Conservation (phyloP, 2,888 invertebrate genomes). For the Drosophila tripunctata region DNA sequence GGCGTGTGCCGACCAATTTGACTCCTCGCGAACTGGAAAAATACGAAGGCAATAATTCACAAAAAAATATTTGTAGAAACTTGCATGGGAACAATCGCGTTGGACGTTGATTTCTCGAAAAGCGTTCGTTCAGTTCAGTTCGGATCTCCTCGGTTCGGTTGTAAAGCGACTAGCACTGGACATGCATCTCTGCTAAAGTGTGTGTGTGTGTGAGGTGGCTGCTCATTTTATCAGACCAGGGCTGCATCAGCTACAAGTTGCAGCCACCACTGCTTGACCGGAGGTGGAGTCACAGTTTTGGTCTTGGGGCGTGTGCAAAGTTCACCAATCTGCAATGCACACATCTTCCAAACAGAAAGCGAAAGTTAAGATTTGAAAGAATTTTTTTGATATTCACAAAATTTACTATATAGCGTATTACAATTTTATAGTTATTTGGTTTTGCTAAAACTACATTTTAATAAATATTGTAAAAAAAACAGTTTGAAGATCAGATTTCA, state of each 20-base stretch:
- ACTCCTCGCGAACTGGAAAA: conserved; percentile 85
- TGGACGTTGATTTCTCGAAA: conserved; percentile 80
- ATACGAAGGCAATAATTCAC: conserved; percentile 85
- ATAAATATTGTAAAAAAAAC: too few species aligned
- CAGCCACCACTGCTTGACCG: conserved; percentile 17
- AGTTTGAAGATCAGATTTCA: too few species aligned
- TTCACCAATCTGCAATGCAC: background rate
- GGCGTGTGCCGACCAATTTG: conserved; percentile 87
- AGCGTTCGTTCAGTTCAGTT: conserved; percentile 60
- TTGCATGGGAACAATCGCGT: conserved; percentile 84
- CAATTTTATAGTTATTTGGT: too few species aligned
- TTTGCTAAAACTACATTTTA: too few species aligned
- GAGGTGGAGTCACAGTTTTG: conserved; percentile 70
- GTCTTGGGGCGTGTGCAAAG: conserved; percentile 67
- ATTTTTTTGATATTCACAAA: background rate
- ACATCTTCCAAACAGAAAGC: background rate
- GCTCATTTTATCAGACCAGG: conserved; percentile 65
- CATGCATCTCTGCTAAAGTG: conserved; percentile 3
- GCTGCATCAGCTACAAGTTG: conserved; percentile 55
- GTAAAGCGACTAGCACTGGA: conserved; percentile 45
- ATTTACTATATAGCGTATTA: too few species aligned
- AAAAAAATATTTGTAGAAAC: conserved; percentile 83
- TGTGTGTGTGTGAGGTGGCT: conserved; percentile 40
- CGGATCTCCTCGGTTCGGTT: conserved; percentile 16
- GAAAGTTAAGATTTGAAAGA: background rate